Base-by-base conservation (phyloP, 2,888 invertebrate genomes). In the Nemotelus nigrinus region DNA sequence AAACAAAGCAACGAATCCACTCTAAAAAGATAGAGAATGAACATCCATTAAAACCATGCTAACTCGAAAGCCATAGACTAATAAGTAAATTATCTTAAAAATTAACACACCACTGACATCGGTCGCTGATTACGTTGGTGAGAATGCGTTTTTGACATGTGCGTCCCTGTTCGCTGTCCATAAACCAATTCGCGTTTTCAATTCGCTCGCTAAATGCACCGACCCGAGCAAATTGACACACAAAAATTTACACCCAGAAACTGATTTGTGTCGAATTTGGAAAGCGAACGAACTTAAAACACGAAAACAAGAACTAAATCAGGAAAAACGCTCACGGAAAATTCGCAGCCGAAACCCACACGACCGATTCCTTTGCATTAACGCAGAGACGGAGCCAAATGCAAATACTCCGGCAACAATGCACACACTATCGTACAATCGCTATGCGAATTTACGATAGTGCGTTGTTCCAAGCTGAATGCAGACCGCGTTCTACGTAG, bases 331-430 rank as follows among this genome's bases (percentile, higher is more conserved):
- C 43, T 55, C 25, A 48, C 74, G 60, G 44, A 48, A 74, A 47
- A 48, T n/a, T 70, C 58, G 45, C 72, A 39, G 60, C 45, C 58
- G 60, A 53, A 43, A 43, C 70, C n/a, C n/a, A 8, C 53, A n/a
- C 70, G 72, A 58, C 72, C 72, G 72, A 72, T 72, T 72, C 72
- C 47, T 72, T 63, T 60, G 74, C 74, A 74, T 47, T 58, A 45
- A 74, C 60, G 48, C 74, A 74, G 43, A 63, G 63, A 47, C n/a
- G 39, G 63, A 47, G 74, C 3, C 63, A 8, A n/a, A 57, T 39
- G 48, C 74, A 4, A 4, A 63, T 8, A 63, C 63, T 63, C 8
- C 10, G 3, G 63, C 63, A 53, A 8, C 53, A 53, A 53, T 6
- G 7, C 53, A 53, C 6, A 53, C 10, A 10, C 53, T 6, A 53